Evolutionary conservation across 1,140 invertebrate genomes (phyloP), one percentile per base, ranked within the genome.

Genomic region (Riptortus pedestris): DNA sequence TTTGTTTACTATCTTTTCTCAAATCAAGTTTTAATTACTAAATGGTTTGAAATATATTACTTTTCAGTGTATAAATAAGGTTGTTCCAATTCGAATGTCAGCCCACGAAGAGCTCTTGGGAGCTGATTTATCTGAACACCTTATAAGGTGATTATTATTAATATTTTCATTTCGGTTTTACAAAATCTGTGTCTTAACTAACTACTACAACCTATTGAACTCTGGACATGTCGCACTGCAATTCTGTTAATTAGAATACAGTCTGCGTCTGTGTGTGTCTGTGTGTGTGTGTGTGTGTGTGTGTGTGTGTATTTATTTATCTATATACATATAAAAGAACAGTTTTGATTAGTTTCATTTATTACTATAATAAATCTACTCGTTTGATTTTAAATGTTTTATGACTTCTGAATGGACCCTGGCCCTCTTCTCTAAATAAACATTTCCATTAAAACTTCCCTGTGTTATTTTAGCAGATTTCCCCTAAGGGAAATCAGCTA

Each of bases 61-160:
- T 62, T 45, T 66, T 45, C 38, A 83, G 82, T 57, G 83, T 24
- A 84, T 93, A 11, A 83, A 93, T 72, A 84, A 83, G 71, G 77
- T 92, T 3, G 78, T 91, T 69, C 85, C 85, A 7, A 89, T 95
- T 60, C 79, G 91, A 31, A 90, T 94, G 88, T 80, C 84, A 57
- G 80, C 84, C 1, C 82, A 89, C 64, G 88, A 91, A 60, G 91
- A 95, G 73, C 76, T 93, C 20, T 72, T 93, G 0, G 91, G 91
- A 2, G 91, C 91, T 14, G 91, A 94, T 79, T 78, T 93, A 16
- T 85, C 86, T 0, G 91, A 94, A 72, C 92, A 94, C 75, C 81
- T 82, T 55, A 85, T 94, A 38, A 64, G 63, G 65, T 66, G 28
- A 55, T 27, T 33, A 38, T 47, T 2, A 16, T 18, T 24, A 60